Evolutionary conservation across 1,140 invertebrate species (phyloP).

Genomic region (Atta texana): DNA sequence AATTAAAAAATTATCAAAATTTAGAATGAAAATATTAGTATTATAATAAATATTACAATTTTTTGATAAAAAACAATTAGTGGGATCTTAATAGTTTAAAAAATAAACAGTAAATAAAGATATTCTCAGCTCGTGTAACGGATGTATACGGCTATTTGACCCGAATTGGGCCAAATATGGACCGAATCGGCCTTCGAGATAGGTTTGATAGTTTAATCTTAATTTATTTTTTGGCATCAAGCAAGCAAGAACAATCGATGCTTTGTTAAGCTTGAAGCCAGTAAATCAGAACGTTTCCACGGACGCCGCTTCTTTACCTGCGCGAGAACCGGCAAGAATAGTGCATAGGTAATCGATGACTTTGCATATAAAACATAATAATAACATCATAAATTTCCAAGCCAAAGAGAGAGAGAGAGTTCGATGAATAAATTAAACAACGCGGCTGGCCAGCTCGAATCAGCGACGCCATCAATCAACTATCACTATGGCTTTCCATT

Average conservation of each 20-base stretch:
- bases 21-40: not conserved
- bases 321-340: conserved; percentile 29
- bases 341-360: conserved; percentile 45
- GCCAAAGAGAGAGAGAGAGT: conserved; percentile 36
- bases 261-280: conserved; percentile 47
- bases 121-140: conserved; percentile 5
- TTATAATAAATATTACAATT: not conserved
- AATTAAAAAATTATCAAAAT: not conserved
- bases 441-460: conserved; percentile 22
- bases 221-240: conserved; percentile 51
- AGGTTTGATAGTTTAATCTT: conserved; percentile 60
- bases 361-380: conserved; percentile 56
- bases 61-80: not conserved
- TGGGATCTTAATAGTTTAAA: not conserved
- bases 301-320: not conserved
- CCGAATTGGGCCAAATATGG: conserved; percentile 68
- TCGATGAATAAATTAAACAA: conserved; percentile 57
- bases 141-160: not conserved
- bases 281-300: conserved; percentile 44
- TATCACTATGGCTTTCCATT: conserved; percentile 36
- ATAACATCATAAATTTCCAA: conserved; percentile 45
- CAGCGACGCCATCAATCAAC: conserved; percentile 52
- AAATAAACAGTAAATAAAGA: not conserved
- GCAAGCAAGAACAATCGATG: conserved; percentile 58
- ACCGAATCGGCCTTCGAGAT: conserved; percentile 32